Evolutionary conservation across 2,797 vertebrate species (phyloP).

Genomic region (Catostomus latipinnis): DNA sequence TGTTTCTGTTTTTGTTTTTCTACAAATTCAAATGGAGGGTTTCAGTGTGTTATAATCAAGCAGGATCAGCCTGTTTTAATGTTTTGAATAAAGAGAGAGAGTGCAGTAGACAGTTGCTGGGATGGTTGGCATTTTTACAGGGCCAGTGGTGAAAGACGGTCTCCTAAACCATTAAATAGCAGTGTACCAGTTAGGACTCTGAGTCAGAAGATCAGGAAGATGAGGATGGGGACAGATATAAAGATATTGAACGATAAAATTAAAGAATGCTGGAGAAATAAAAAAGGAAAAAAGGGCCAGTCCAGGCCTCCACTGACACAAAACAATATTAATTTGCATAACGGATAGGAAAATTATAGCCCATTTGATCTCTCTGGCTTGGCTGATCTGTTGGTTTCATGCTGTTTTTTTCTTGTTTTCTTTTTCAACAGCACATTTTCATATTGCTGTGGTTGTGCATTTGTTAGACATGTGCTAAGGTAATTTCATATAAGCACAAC

Average conservation of each 20-base stretch:
- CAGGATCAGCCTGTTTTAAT: slow-evolving; percentile 2
- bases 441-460: neutral
- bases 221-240: slow-evolving; percentile 2
- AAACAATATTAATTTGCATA: slow-evolving; percentile 21
- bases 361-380: slow-evolving; percentile 20
- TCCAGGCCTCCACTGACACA: neutral
- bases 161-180: slow-evolving; percentile 53
- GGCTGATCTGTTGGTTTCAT: neutral
- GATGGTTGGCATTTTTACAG: slow-evolving; percentile 30
- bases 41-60: slow-evolving; percentile 44
- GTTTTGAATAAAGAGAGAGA: neutral
- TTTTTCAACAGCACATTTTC: neutral
- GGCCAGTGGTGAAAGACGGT: slow-evolving; percentile 31
- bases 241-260: slow-evolving; percentile 50
- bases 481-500: neutral
- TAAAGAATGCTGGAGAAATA: slow-evolving; percentile 9
- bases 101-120: slow-evolving; percentile 5
- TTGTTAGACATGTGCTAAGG: neutral
- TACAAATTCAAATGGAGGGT: slow-evolving; percentile 53
- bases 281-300: slow-evolving; percentile 23
- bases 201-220: slow-evolving; percentile 1
- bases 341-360: neutral
- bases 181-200: slow-evolving; percentile 21
- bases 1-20: slow-evolving; percentile 42
- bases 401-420: neutral